Percentiles rank a stretch among this genome's conserved stretches.
Conservation (phyloP, 2,888 invertebrate species). For the Lasioglossum vierecki region DNA sequence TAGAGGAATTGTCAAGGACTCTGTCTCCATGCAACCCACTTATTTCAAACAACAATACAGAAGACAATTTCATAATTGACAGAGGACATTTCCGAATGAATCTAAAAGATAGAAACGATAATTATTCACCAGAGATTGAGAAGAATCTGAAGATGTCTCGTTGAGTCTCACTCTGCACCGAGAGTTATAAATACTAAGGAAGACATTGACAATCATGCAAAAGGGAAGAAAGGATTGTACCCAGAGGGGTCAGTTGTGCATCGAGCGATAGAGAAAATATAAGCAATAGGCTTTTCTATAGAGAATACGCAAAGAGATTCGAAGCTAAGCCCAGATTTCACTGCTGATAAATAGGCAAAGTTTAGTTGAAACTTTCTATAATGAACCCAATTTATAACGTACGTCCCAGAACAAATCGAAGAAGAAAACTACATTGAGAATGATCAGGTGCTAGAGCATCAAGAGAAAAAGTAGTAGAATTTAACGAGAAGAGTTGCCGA, state of each 20-base stretch:
- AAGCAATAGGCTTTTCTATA: neutral
- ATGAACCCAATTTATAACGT: neutral
- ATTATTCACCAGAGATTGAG: neutral
- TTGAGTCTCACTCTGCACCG: neutral
- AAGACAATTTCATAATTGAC: neutral
- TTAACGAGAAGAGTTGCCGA: neutral
- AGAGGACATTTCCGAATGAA: neutral
- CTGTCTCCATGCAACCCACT: slow-evolving; percentile 8
- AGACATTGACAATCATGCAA: neutral
- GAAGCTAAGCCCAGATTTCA: neutral
- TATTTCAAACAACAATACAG: neutral
- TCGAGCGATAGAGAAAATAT: neutral
- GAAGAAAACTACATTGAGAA: neutral
- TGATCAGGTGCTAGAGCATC: neutral
- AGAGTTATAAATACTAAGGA: neutral
- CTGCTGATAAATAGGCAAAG: neutral
- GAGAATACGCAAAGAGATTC: neutral
- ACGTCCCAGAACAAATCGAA: neutral
- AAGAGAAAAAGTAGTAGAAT: neutral
- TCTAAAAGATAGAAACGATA: neutral
- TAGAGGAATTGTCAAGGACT: neutral
- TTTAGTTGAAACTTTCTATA: neutral
- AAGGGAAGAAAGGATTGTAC: neutral
- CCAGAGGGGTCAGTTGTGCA: neutral
- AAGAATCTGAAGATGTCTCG: neutral